Conservation (phyloP, 2,888 invertebrate genomes). For the Leptinotarsa haldemani region DNA sequence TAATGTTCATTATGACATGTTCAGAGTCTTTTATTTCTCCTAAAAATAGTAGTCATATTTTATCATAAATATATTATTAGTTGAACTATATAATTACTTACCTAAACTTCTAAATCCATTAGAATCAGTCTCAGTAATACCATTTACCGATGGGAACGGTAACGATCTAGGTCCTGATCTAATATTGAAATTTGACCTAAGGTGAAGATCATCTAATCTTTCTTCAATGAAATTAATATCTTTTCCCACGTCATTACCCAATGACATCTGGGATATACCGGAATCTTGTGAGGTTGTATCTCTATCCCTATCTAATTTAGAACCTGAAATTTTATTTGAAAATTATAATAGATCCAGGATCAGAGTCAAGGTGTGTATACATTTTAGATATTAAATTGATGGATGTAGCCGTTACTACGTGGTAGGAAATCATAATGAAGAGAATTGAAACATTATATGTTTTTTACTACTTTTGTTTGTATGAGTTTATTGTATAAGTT, state of each 20-base stretch:
- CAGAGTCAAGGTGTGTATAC: no score
- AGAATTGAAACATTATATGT: no score
- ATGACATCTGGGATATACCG: constrained; percentile 88
- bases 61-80: neutral
- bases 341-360: neutral
- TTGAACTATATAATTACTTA: constrained; percentile 37
- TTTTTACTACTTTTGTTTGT: no score
- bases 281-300: constrained; percentile 87
- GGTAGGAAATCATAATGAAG: no score
- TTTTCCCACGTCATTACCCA: constrained; percentile 66
- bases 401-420: no score
- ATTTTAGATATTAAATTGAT: no score
- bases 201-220: constrained; percentile 68
- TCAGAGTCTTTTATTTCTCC: constrained; percentile 58
- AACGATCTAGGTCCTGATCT: constrained; percentile 58
- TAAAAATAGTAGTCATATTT: constrained; percentile 29
- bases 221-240: constrained; percentile 70
- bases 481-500: no score
- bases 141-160: constrained; percentile 60
- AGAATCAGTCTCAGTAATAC: constrained; percentile 58
- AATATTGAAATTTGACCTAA: constrained; percentile 56
- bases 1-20: constrained; percentile 63
- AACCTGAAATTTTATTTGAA: constrained; percentile 49
- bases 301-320: constrained; percentile 70
- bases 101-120: constrained; percentile 62